Evolutionary conservation across 2,888 invertebrate genomes (phyloP), one percentile per base, ranked within the genome.

Genomic region (Tetragonisca angustula): DNA sequence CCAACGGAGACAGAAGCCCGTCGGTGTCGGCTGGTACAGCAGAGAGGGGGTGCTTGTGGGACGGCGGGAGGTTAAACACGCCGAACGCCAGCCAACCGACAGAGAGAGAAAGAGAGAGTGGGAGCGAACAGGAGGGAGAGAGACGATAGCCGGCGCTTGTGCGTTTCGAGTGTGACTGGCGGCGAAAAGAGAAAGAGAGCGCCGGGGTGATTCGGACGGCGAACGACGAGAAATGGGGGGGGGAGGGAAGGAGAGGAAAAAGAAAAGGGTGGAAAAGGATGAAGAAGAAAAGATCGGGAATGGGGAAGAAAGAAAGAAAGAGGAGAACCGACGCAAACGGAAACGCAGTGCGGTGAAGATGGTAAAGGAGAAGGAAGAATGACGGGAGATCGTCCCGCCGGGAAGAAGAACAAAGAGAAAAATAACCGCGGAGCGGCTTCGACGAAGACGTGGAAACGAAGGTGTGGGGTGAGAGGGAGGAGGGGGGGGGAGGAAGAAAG

Each of bases 131-230:
- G 61, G 32, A 36, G 32, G 49, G 64, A 65, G 77, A 71, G 85
- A 88, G 84, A 80, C 87, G 90, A 90, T 85, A 86, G 87, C 86
- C 81, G 86, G 86, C 84, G 86, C 84, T 88, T 85, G 87, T 85
- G 87, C 85, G 90, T 87, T 88, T 82, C 73, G 79, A 86, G 79
- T 82, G 82, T 83, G 87, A 87, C 87, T 85, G 85, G 83, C 87
- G 84, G 76, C 32, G 61, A 62, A 50, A 85, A 73, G 83, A 76
- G 83, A 77, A 86, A 76, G 82, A 76, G 24, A 15, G 17, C 52
- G 56, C 9, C 9, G n/a, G 43, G 17, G 75, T 75, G 83, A 80
- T 80, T 80, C 43, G 43, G 21, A 77, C 72, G 82, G 68, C 81
- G 86, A 79, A 80, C 9, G 13, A 80, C 9, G 13, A 62, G 27